Conservation (phyloP, 2,888 invertebrate species). For the Apocheima hispidaria region DNA sequence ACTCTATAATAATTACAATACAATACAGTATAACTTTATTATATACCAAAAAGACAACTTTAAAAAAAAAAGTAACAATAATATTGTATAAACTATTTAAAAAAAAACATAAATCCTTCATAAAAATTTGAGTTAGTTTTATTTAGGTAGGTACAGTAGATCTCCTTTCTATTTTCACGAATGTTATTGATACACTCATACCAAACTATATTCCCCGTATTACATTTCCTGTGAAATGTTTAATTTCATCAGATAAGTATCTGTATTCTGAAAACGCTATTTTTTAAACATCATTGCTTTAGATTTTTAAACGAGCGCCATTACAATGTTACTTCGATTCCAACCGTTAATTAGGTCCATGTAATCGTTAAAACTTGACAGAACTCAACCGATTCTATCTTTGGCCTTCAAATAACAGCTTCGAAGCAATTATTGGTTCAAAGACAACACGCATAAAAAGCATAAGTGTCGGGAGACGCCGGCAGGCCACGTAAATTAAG, state of each 20-base stretch:
- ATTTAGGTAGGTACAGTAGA: too few relatives aligned
- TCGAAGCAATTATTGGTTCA: conserved; percentile 78
- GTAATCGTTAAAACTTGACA: conserved; percentile 51
- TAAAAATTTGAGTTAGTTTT: too few relatives aligned
- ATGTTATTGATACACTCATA: too few relatives aligned
- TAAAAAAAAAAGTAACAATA: too few relatives aligned
- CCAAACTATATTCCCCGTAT: too few relatives aligned
- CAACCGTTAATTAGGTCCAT: conserved; percentile 33
- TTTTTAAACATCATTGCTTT: too few relatives aligned
- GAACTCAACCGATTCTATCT: conserved; percentile 56
- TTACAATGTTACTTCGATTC: conserved; percentile 10
- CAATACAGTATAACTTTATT: too few relatives aligned
- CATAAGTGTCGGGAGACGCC: conserved; percentile 78
- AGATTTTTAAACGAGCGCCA: not conserved
- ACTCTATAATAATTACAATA: too few relatives aligned
- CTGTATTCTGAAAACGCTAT: not conserved
- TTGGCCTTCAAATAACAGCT: conserved; percentile 63
- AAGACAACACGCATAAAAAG: conserved; percentile 84
- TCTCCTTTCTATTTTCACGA: too few relatives aligned
- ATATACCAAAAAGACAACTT: too few relatives aligned
- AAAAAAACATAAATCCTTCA: too few relatives aligned
- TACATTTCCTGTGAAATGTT: not conserved
- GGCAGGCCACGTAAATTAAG: conserved; percentile 81
- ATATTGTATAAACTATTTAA: too few relatives aligned
- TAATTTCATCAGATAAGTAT: not conserved